phyloP scores from a whole-genome alignment of 1,140 invertebrate species.

The Galendromus occidentalis region DNA sequence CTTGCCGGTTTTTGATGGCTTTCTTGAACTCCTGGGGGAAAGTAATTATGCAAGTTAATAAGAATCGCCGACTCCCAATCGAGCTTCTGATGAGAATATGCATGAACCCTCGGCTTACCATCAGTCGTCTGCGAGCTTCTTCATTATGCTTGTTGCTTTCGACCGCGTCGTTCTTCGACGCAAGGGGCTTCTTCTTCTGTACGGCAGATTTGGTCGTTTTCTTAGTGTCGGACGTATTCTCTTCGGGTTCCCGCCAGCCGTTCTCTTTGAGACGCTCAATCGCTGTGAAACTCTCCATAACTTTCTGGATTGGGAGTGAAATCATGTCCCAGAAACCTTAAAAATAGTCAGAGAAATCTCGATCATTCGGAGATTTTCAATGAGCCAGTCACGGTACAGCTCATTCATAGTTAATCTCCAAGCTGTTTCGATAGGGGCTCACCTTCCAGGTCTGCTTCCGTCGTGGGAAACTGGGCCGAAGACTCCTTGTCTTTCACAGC shows the following conservation, averaged over 20 bases:
- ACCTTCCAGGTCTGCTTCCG: not conserved
- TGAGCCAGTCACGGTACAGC: no score
- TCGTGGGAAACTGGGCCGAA: not conserved
- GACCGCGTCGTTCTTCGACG: not conserved
- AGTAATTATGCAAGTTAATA: no score
- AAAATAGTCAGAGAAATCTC: not conserved
- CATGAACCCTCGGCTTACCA: no score
- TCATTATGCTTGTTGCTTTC: not conserved
- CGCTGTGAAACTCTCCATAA: not conserved
- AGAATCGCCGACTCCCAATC: no score
- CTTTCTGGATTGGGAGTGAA: not conserved
- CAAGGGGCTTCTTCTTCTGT: not conserved
- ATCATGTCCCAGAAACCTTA: conserved; percentile 8
- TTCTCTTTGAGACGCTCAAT: conserved; percentile 3
- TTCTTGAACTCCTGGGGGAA: no score
- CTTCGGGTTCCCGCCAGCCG: not conserved
- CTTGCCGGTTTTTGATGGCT: no score
- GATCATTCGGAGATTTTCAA: no score
- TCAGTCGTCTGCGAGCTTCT: not conserved
- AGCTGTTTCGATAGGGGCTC: no score
- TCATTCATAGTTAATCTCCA: no score
- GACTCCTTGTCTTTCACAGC: not conserved
- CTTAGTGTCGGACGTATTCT: not conserved
- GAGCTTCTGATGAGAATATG: no score
- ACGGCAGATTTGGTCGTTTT: not conserved